Percentiles rank a stretch among this genome's conserved stretches.
Conservation (phyloP, 2,888 invertebrate genomes). For the Norana najaformis region DNA sequence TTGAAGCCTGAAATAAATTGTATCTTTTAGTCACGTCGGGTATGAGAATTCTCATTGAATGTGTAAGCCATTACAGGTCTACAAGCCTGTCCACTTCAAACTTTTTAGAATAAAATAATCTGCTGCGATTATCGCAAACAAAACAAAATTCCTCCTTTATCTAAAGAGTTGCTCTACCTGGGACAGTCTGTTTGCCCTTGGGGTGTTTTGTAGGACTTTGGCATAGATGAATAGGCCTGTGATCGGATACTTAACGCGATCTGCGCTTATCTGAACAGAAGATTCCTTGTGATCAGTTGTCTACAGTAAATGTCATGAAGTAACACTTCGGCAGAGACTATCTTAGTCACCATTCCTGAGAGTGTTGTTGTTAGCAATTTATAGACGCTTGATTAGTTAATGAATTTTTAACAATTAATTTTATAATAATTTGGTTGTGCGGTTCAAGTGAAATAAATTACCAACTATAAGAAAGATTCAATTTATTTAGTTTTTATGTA, state of each 20-base stretch:
- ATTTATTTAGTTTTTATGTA: too few relatives aligned
- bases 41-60: neutral
- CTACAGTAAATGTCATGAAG: neutral
- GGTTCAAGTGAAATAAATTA: too few relatives aligned
- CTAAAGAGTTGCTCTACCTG: neutral
- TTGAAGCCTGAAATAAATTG: too few relatives aligned
- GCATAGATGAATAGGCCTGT: neutral
- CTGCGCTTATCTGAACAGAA: neutral
- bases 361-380: too few relatives aligned
- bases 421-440: too few relatives aligned
- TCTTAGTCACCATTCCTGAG: too few relatives aligned
- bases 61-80: too few relatives aligned
- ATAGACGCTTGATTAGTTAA: too few relatives aligned
- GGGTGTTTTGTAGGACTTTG: neutral
- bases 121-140: neutral
- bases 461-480: too few relatives aligned
- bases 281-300: neutral
- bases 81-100: neutral
- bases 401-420: too few relatives aligned
- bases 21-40: too few relatives aligned
- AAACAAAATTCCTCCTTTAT: neutral
- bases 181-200: neutral
- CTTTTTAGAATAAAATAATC: neutral
- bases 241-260: neutral
- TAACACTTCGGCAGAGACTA: neutral